These are phyloP conservation scores for Idaea straminata DNA, from an alignment of 2,888 invertebrate species.

Conservation along the genomic window DNA sequence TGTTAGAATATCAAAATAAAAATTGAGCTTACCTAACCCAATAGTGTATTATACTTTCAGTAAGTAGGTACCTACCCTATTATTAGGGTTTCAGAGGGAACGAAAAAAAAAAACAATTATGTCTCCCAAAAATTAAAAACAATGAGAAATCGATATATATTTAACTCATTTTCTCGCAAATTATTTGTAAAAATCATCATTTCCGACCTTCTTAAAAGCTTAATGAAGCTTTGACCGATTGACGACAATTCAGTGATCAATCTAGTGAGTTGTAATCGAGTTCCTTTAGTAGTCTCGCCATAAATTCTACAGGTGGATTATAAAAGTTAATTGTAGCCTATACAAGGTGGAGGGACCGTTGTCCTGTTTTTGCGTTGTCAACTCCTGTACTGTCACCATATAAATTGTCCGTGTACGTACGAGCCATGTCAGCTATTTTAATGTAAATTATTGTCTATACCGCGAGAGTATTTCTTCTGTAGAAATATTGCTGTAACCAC, in stretches of 20 bases:
- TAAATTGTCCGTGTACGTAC: conserved; percentile 17
- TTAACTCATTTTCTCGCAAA: too few species aligned
- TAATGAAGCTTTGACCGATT: too few species aligned
- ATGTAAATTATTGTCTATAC: conserved; percentile 5
- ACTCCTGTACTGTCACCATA: conserved; percentile 13
- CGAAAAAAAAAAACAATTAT: too few species aligned
- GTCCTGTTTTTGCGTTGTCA: conserved; percentile 22
- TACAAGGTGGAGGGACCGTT: conserved; percentile 24
- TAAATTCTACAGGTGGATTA: conserved; percentile 26
- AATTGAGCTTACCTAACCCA: too few species aligned
- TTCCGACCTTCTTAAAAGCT: too few species aligned
- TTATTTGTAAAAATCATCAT: too few species aligned
- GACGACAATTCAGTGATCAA: too few species aligned
- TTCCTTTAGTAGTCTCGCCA: conserved; percentile 7
- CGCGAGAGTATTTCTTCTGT: neutral
- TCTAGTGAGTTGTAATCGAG: conserved; percentile 9
- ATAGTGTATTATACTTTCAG: too few species aligned
- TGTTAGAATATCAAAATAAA: conserved; percentile 2
- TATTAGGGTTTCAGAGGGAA: too few species aligned
- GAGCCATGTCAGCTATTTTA: neutral
- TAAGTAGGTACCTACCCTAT: too few species aligned
- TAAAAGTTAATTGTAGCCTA: conserved; percentile 31
- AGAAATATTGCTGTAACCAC: neutral
- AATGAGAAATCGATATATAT: too few species aligned
- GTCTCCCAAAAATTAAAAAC: too few species aligned